A percentile compares a stretch with the other conserved stretches of the same genome.
Evolutionary conservation across 1,140 invertebrate genomes (phyloP).

Genomic region (Drusus annulatus): DNA sequence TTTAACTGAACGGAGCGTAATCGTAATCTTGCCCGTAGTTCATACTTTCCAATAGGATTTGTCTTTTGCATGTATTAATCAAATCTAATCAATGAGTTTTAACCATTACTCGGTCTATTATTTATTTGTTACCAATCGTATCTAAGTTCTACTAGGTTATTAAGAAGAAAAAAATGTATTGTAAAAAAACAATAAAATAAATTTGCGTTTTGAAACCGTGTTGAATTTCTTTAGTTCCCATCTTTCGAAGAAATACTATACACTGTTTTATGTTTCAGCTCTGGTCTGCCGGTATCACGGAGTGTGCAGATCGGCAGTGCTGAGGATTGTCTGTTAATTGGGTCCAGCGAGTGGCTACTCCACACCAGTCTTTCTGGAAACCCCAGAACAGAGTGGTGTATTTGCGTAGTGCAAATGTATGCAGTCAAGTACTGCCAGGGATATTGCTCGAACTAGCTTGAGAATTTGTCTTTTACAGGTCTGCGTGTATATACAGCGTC

Average conservation of each 20-base stretch:
- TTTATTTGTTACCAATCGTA: constrained; percentile 6
- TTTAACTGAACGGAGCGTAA: no score
- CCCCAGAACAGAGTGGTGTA: not conserved
- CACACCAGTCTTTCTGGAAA: no score
- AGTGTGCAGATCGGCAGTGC: not conserved
- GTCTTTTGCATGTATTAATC: no score
- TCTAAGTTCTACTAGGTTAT: constrained; percentile 27
- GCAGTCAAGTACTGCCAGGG: no score
- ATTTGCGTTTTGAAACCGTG: not conserved
- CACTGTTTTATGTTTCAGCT: constrained; percentile 55
- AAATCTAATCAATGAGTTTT: no score
- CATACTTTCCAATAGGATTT: no score
- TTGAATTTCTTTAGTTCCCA: constrained; percentile 17
- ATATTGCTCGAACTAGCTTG: no score
- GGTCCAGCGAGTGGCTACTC: no score
- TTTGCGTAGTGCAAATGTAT: no score
- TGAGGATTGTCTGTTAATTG: not conserved
- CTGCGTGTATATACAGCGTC: no score
- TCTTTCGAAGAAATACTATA: constrained; percentile 51
- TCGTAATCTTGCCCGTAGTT: no score
- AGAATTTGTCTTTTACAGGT: no score
- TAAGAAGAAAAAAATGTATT: constrained; percentile 6
- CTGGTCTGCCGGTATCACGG: not conserved
- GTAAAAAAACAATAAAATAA: constrained; percentile 19
- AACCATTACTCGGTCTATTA: not conserved